Evolutionary conservation across 2,113 vertebrate genomes (phyloP), one percentile per base, ranked within the genome.

Genomic region (Pedetes capensis): DNA sequence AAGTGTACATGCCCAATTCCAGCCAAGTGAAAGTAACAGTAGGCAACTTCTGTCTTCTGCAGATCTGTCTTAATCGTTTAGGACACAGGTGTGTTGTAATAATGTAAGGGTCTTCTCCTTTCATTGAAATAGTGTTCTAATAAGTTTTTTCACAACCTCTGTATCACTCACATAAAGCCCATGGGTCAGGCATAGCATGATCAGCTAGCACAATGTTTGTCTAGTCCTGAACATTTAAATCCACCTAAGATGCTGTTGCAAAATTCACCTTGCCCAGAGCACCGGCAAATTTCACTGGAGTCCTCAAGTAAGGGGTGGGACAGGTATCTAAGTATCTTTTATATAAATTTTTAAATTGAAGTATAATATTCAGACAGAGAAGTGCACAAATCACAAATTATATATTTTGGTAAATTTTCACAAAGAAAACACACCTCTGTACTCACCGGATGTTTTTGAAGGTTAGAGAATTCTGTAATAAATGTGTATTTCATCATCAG

Each of bases 61-160:
- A 34, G n/a, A 68, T 91, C n/a, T n/a, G n/a, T n/a, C n/a, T 66
- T 85, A 83, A 55, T 88, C 18, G 25, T 61, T 53, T 87, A 84
- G 68, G 57, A 49, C 64, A 80, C 27, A 63, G 10, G 25, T 83
- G 20, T 75, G 53, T 89, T 75, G 39, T 59, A 55, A 11, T 75
- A 85, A 55, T 27, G 12, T 55, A 87, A 80, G 29, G 4, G 64
- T 91, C 75, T 89, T 80, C 57, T 88, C n/a, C 53, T 14, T 57
- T 96, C 59, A 72, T 42, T 87, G 89, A 94, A 97, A 74, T 93
- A 90, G 74, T 78, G 76, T 87, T 92, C 76, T 92, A 72, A 68
- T 92, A 87, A 94, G 84, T 92, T 92, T 94, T n/a, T 87, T 93
- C 66, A 83, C 66, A 74, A 20, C 44, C 61, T 90, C 66, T n/a